Evolutionary conservation across 2,113 vertebrate genomes (phyloP).

Genomic region (Hassar affinis): DNA sequence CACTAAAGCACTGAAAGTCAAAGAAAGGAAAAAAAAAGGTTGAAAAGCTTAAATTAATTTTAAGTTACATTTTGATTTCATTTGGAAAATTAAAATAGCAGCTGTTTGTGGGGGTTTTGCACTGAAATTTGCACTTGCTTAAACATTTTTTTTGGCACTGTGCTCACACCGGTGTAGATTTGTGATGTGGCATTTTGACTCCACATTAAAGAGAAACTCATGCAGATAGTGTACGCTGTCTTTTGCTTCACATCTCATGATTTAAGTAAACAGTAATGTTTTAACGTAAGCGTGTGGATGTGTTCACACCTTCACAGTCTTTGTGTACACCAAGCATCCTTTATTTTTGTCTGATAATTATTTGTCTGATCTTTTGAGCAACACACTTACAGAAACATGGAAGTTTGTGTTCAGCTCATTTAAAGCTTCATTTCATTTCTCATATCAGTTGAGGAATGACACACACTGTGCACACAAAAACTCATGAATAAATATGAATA

Average conservation of each 20-base stretch:
- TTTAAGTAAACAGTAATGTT: not conserved
- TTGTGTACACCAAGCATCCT: not conserved
- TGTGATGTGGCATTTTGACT: conserved; percentile 36
- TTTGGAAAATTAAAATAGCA: not conserved
- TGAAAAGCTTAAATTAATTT: not conserved
- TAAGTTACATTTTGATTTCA: not conserved
- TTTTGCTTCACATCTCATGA: not conserved
- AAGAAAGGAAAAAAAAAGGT: not conserved
- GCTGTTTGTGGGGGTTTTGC: conserved; percentile 14
- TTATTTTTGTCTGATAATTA: not conserved
- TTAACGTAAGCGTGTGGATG: not conserved
- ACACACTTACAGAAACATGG: not conserved
- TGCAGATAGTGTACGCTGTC: conserved; percentile 4
- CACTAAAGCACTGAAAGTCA: not conserved
- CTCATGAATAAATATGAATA: conserved; percentile 17
- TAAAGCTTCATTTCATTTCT: not conserved
- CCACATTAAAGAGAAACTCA: conserved; percentile 45
- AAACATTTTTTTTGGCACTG: not conserved
- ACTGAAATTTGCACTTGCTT: conserved; percentile 19
- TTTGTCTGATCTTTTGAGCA: not conserved
- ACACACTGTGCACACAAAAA: not conserved
- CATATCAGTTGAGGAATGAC: not conserved
- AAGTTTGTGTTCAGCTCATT: not conserved
- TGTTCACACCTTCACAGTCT: not conserved
- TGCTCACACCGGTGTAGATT: conserved; percentile 6